Base-by-base conservation (phyloP, 2,113 vertebrate species). In the Cololabis saira region DNA sequence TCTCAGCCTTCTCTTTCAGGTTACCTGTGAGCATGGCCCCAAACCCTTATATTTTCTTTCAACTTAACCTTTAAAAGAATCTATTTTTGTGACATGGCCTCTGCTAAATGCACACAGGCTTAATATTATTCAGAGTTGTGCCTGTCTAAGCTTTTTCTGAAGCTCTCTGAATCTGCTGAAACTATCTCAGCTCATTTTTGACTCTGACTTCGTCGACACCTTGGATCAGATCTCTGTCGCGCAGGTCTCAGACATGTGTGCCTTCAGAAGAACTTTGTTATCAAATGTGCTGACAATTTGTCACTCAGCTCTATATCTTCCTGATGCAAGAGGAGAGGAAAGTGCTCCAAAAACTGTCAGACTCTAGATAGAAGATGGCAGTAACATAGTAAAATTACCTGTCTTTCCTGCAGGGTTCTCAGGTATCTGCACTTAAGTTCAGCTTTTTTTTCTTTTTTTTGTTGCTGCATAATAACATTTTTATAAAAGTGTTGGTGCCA, bases 221-320 rank as follows among this genome's bases (percentile, higher is more conserved):
- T 27, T 52, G 75, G 60, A 57, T 52, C 60, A 57, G 61, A 74
- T 80, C 75, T 80, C 37, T 50, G 43, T 61, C 68, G 76, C 47
- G 40, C 22, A 47, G 48, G 52, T 59, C 60, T 83, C 69, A 66
- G 51, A 70, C 19, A 52, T 51, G 53, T 41, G 76, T n/a, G 76
- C 78, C 74, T 70, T 33, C 74, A 85, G 86, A 61, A 53, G 53
- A 77, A 78, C 83, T 90, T 81, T 81, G 49, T 67, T 83, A 86
- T 87, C 81, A 89, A 81, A 81, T 68, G 30, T 74, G 56, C 65
- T 71, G 87, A 85, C 76, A 69, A 74, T 74, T 52, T 74, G 69
- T 80, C 72, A 70, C 71, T 80, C 64, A 68, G 61, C 48, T 51
- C 76, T 83, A 74, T 79, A 82, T 81, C 79, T 70, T n/a, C 22